These are phyloP conservation scores for Podarcis muralis DNA, from an alignment of 2,113 vertebrate genomes.

Conservation along the genomic window DNA sequence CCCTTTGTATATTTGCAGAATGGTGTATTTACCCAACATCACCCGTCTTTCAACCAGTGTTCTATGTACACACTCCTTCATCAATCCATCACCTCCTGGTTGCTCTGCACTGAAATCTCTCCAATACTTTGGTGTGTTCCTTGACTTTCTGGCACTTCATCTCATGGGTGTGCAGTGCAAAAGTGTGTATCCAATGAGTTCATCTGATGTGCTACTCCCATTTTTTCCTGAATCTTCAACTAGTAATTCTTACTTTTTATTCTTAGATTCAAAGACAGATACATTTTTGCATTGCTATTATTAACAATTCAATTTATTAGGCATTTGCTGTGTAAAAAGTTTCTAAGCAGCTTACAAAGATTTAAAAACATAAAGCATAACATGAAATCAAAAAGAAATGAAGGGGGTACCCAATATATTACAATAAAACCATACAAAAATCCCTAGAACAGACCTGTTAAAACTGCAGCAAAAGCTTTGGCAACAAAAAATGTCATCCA, in stretches of 20 bases:
- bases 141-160: not conserved
- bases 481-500: too few species aligned
- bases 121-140: not conserved
- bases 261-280: not conserved
- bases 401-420: too few species aligned
- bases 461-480: too few species aligned
- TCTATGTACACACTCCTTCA: slow-evolving; percentile 31
- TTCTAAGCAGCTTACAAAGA: too few species aligned
- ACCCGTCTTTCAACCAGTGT: not conserved
- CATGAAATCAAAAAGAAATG: too few species aligned
- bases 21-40: slow-evolving; percentile 7
- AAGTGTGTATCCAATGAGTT: not conserved
- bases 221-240: not conserved
- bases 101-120: not conserved
- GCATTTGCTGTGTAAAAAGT: too few species aligned
- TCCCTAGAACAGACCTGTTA: too few species aligned
- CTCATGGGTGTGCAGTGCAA: not conserved
- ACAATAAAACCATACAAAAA: too few species aligned
- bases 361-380: too few species aligned
- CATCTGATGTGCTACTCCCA: not conserved
- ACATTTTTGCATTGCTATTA: not conserved
- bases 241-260: not conserved
- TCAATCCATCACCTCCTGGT: not conserved
- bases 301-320: too few species aligned
- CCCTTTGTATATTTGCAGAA: not conserved